Evolutionary conservation across 2,797 vertebrate genomes (phyloP).

Genomic region (Betta splendens): DNA sequence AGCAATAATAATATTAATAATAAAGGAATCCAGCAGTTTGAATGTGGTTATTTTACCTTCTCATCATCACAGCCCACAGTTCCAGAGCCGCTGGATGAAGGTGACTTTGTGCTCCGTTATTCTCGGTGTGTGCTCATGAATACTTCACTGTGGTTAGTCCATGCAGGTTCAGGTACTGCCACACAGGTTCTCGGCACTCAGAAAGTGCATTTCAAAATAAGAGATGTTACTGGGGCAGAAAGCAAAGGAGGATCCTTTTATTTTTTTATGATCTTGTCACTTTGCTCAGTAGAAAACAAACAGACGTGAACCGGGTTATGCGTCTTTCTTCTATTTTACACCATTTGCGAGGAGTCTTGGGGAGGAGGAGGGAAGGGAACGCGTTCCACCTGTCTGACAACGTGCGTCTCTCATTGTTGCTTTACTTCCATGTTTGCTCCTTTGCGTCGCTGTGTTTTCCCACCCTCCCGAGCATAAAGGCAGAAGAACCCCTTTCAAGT

Average conservation of each 20-base stretch:
- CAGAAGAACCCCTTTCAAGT: constrained; percentile 58
- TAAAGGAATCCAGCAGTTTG: no score
- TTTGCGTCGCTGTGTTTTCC: constrained; percentile 48
- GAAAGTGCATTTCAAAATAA: background rate
- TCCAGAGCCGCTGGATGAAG: background rate
- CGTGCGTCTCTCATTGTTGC: constrained; percentile 25
- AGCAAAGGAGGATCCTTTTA: no score
- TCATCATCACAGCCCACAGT: no score
- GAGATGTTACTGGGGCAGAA: no score
- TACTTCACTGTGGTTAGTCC: background rate
- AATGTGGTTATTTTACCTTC: constrained; percentile 5
- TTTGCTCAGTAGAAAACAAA: constrained; percentile 13
- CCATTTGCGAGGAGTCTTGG: constrained; percentile 34
- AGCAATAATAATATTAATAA: no score
- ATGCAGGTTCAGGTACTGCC: no score
- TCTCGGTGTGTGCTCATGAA: no score
- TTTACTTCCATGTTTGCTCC: constrained; percentile 30
- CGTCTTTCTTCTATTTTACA: constrained; percentile 26
- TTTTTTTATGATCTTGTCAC: background rate
- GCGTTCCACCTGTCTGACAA: constrained; percentile 56
- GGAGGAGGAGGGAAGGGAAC: constrained; percentile 37
- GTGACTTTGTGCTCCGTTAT: background rate
- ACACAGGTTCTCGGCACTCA: background rate
- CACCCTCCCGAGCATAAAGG: constrained; percentile 38
- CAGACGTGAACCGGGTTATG: constrained; percentile 13